A percentile compares a stretch with the other conserved stretches of the same genome.
phyloP scores from a whole-genome alignment of 2,797 vertebrate species.

The Falco columbarius region DNA sequence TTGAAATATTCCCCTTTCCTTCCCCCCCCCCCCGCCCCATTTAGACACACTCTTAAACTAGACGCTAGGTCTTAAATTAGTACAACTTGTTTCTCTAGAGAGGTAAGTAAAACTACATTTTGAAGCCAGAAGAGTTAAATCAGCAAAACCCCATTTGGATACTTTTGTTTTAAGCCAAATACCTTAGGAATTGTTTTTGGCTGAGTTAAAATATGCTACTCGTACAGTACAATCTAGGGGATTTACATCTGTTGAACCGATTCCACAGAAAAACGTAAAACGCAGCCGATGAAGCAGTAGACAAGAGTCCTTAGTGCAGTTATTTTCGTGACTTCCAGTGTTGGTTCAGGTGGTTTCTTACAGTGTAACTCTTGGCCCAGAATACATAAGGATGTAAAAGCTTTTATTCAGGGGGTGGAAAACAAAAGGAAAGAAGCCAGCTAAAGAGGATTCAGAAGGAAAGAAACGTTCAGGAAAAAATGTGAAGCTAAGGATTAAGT shows the following conservation, averaged over 20 bases:
- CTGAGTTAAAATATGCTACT: not conserved
- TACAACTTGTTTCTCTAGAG: not conserved
- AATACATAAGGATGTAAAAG: not conserved
- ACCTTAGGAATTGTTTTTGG: constrained; percentile 39
- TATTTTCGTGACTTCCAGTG: not conserved
- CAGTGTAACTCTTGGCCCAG: not conserved
- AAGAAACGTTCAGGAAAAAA: not conserved
- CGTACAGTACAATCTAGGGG: not conserved
- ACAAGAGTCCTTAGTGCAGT: not conserved
- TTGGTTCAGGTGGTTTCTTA: constrained; percentile 55
- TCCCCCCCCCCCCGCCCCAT: rapidly evolving
- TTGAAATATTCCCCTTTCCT: not conserved
- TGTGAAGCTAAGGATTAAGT: not conserved
- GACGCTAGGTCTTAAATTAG: not conserved
- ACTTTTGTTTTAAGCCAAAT: constrained; percentile 37
- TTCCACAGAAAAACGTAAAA: constrained; percentile 21
- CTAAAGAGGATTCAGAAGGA: not conserved
- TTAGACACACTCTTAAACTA: not conserved
- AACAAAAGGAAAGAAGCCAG: not conserved
- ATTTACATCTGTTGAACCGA: constrained; percentile 48
- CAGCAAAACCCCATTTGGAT: not conserved
- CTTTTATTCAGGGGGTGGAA: not conserved
- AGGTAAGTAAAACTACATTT: not conserved
- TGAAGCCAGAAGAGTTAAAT: not conserved
- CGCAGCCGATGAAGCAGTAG: not conserved